Percentiles rank a stretch among this genome's conserved stretches.
These are phyloP conservation scores for Heliconius ethilla DNA, from an alignment of 2,888 invertebrate species.

Conservation along the genomic window DNA sequence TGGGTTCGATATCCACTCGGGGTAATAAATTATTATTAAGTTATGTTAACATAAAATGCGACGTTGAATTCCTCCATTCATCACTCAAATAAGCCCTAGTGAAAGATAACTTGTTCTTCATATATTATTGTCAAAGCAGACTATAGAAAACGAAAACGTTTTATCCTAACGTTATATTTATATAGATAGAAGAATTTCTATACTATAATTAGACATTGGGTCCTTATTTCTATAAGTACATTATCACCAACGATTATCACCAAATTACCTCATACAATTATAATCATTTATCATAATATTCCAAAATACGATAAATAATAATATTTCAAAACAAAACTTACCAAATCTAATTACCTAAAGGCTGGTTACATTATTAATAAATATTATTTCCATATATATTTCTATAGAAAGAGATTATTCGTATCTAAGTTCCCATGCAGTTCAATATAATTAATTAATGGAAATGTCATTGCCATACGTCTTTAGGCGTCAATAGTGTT, in stretches of 20 bases:
- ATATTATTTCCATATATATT: slow-evolving; percentile 3
- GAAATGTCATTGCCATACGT: slow-evolving; percentile 50
- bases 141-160: too few relatives aligned
- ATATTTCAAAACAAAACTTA: not conserved
- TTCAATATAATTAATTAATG: slow-evolving; percentile 45
- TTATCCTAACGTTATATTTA: too few relatives aligned
- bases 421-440: slow-evolving; percentile 34
- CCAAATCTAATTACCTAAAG: not conserved
- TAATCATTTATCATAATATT: not conserved
- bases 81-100: too few relatives aligned
- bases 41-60: too few relatives aligned
- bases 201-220: too few relatives aligned
- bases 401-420: slow-evolving; percentile 12
- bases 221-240: too few relatives aligned
- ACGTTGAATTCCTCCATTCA: too few relatives aligned
- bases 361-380: not conserved
- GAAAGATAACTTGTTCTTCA: too few relatives aligned
- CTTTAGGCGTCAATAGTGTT: slow-evolving; percentile 42
- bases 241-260: too few relatives aligned
- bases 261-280: not conserved
- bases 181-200: too few relatives aligned
- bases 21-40: not conserved
- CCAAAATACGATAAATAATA: not conserved
- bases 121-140: too few relatives aligned
- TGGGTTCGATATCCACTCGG: not conserved